phyloP scores from a whole-genome alignment of 1,140 invertebrate genomes.

The Pteromalus puparum region DNA sequence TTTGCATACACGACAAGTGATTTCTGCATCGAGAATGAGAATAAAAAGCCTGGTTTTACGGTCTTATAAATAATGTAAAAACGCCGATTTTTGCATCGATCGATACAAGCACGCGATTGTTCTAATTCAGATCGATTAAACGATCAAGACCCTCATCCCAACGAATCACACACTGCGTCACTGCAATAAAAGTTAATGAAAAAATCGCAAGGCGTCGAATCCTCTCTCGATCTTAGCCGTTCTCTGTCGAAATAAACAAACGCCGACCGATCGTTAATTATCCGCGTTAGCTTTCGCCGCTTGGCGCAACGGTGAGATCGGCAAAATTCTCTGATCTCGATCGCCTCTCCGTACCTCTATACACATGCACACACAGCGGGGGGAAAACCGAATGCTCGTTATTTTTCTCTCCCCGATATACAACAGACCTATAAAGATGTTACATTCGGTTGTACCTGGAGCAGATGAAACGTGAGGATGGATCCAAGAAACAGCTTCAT shows the following conservation, averaged over 20 bases:
- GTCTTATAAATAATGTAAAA: neutral
- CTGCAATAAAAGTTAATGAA: no score
- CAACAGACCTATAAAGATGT: no score
- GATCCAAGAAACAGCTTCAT: constrained; percentile 52
- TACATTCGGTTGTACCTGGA: constrained; percentile 60
- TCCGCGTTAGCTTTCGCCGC: constrained; percentile 53
- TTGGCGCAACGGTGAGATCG: constrained; percentile 51
- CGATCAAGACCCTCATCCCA: no score
- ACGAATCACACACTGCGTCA: no score
- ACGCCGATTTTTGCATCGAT: neutral
- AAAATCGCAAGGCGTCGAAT: no score
- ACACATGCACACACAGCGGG: constrained; percentile 50
- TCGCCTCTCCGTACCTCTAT: constrained; percentile 23
- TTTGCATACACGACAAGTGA: neutral
- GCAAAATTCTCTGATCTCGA: constrained; percentile 35
- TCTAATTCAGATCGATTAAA: no score
- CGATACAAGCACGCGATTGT: no score
- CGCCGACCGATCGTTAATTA: constrained; percentile 53
- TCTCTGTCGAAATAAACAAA: constrained; percentile 51
- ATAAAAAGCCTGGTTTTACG: no score
- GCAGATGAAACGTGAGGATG: constrained; percentile 58
- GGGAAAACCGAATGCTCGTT: no score
- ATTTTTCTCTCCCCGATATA: no score
- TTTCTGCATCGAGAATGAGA: no score
- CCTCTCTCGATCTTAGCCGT: no score